Evolutionary conservation across 2,113 vertebrate species (phyloP).

Genomic region (Tragelaphus scriptus): DNA sequence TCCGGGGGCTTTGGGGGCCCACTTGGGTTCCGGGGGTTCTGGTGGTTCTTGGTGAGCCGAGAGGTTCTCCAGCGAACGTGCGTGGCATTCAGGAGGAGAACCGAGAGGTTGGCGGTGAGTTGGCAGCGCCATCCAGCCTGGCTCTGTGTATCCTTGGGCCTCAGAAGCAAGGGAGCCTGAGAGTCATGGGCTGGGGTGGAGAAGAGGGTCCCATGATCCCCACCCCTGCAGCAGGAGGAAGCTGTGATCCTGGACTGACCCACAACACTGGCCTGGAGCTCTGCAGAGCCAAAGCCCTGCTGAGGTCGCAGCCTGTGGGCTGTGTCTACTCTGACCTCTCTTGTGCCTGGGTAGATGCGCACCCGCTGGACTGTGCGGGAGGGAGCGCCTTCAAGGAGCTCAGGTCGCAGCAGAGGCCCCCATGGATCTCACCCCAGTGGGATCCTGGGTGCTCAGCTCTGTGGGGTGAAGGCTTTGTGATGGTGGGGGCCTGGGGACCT

Average conservation of each 20-base stretch:
- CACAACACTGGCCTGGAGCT: accelerated
- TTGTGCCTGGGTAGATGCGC: not conserved
- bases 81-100: accelerated
- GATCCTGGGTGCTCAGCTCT: not conserved
- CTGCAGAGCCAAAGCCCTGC: not conserved
- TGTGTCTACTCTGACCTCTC: not conserved
- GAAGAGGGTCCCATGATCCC: not conserved
- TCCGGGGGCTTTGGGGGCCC: accelerated
- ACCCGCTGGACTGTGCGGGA: not conserved
- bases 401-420: not conserved
- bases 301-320: not conserved
- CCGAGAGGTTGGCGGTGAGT: not conserved
- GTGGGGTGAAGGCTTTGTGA: accelerated
- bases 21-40: not conserved
- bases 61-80: not conserved
- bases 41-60: not conserved
- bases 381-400: not conserved
- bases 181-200: too few relatives aligned
- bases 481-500: accelerated
- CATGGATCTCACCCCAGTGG: not conserved
- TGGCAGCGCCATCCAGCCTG: accelerated
- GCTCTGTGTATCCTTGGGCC: not conserved
- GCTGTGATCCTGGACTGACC: not conserved
- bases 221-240: not conserved
- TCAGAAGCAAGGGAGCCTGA: not conserved